A percentile compares a stretch with the other conserved stretches of the same genome.
Conservation (phyloP, 2,888 invertebrate species). For the Platerodrilus igneus region DNA sequence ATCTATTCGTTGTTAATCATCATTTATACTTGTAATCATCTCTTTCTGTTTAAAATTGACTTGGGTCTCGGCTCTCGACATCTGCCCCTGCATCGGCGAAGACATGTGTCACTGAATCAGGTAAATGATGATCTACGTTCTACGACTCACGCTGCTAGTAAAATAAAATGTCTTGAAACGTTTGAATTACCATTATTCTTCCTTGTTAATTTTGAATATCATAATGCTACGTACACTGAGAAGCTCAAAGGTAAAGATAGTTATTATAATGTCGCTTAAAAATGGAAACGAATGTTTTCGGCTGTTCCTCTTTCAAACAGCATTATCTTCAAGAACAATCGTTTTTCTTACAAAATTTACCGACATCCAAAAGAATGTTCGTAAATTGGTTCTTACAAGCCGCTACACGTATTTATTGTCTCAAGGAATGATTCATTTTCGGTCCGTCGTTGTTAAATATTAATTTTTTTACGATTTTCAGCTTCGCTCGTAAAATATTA, state of each 20-base stretch:
- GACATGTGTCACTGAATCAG: conserved; percentile 29
- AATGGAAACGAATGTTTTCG: conserved; percentile 17
- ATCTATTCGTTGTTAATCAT: conserved; percentile 41
- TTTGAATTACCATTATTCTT: no score
- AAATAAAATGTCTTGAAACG: no score
- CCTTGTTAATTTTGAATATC: no score
- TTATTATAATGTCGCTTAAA: no score
- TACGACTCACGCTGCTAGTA: conserved; percentile 9
- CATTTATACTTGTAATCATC: conserved; percentile 42
- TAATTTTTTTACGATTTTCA: conserved; percentile 7
- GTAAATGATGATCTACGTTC: conserved; percentile 14
- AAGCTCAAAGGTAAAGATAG: no score
- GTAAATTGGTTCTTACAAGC: conserved; percentile 46
- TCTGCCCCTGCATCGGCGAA: conserved; percentile 33
- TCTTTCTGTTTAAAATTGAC: conserved; percentile 33
- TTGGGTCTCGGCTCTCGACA: no score
- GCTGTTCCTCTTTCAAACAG: conserved; percentile 16
- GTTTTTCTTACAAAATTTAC: conserved; percentile 38
- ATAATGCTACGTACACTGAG: no score
- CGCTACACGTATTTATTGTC: conserved; percentile 36
- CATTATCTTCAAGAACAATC: conserved; percentile 33
- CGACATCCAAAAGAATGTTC: conserved; percentile 44
- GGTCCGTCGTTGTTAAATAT: conserved; percentile 15
- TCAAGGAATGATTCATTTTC: conserved; percentile 20
- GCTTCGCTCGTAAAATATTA: no score